These are phyloP conservation scores for Eidolon dupreanum DNA, from an alignment of 2,797 vertebrate genomes.

Conservation along the genomic window DNA sequence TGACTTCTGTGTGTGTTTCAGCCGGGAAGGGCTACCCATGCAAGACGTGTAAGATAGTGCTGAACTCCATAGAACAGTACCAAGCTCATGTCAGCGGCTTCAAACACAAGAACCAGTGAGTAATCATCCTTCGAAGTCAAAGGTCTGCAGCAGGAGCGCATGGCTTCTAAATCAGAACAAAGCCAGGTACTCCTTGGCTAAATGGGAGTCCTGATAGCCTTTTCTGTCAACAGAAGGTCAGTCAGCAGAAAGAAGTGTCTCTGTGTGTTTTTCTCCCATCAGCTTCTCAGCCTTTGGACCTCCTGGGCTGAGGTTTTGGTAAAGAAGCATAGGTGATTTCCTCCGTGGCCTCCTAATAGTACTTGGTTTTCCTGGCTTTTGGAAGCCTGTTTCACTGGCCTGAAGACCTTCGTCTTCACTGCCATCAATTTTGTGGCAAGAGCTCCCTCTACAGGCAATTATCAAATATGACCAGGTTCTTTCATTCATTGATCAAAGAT, in stretches of 20 bases:
- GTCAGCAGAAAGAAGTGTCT: background rate
- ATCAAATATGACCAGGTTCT: background rate
- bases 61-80: conserved; percentile 99
- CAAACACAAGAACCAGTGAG: conserved; percentile 99
- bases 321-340: background rate
- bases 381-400: background rate
- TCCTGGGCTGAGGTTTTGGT: background rate
- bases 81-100: conserved; percentile 97
- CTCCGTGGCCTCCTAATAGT: background rate
- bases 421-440: background rate
- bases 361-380: background rate
- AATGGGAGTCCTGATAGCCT: conserved; percentile 2
- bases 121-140: conserved; percentile 75
- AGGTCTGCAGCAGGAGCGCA: background rate
- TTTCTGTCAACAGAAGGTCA: conserved; percentile 32
- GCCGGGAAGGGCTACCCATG: conserved; percentile 95
- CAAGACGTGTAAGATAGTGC: conserved; percentile 94
- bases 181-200: background rate
- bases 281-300: background rate
- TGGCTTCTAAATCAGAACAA: conserved; percentile 9
- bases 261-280: background rate
- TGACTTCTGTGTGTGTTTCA: conserved; percentile 86
- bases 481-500: background rate
- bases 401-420: background rate
- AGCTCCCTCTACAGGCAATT: conserved; percentile 11